Evolutionary conservation across 2,888 invertebrate genomes (phyloP), one percentile per base, ranked within the genome.

Genomic region (Orthonychiurus folsomi): DNA sequence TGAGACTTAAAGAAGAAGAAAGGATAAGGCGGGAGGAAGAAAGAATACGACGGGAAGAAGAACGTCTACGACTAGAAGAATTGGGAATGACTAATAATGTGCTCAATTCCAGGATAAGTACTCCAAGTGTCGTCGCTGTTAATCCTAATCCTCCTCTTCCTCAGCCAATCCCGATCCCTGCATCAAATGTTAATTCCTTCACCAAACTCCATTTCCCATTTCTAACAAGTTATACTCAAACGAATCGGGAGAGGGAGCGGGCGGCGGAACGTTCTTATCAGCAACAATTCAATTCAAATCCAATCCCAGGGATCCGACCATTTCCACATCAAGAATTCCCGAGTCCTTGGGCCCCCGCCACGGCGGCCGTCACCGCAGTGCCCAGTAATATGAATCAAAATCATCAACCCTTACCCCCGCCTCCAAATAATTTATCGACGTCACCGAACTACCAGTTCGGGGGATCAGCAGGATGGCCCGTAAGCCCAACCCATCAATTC

Each of bases 191-290:
- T 20, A 52, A 52, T 23, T 52, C 52, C 20, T 52, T 52, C 20
- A 52, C 52, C 21, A 52, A 52, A 20, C 5, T 52, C 20, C 52
- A 52, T 52, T 52, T 52, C 20, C 52, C 52, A 20, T 52, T 52
- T 23, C 20, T 52, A 52, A 21, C 52, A 12, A 52, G n/a, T 52
- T 52, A 52, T 23, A 52, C 52, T 20, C 52, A 52, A 52, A 23
- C 52, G 9, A 52, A 52, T 23, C 52, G 52, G 20, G 52, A 52
- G 24, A 21, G 20, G n/a, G 52, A 52, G 3, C 5, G 52, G n/a
- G 52, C 52, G 3, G 21, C 24, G 24, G 52, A 52, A 52, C 5
- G 52, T 12, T 12, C n/a, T 12, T 52, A 52, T 52, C 52, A 52
- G 5, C 52, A 52, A 23, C 52, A 52, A 23, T 23, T 20, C 9